Evolutionary conservation across 2,797 vertebrate species (phyloP), one percentile per base, ranked within the genome.

Genomic region (Pyrocephalus nanus): DNA sequence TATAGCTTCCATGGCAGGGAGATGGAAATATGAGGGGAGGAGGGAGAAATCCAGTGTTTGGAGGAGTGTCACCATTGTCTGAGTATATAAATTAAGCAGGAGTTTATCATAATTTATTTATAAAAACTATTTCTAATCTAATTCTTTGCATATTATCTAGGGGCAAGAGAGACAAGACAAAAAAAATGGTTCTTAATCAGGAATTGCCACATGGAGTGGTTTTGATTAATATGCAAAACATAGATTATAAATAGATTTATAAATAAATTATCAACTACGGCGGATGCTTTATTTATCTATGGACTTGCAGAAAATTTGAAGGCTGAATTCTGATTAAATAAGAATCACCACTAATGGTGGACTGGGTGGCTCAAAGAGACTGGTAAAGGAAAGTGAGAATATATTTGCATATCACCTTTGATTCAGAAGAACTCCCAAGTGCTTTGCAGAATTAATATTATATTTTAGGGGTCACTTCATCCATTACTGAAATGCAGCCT

Each of bases 71-170:
- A 93, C 62, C 47, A 88, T 65, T 80, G 47, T 92, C 94, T 95
- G 84, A 87, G 60, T 86, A 86, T 88, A 96, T 96, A 96, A 95
- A 96, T 97, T 96, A 97, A 91, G 95, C 57, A 96, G 47, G 76
- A 96, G 72, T 95, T 96, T 92, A 97, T 97, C 82, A 97, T 97
- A 51, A 97, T 97, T 97, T 97, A 97, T 97, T 97, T 96, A 97
- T 97, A 95, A 96, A 90, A 96, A 95, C 76, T 95, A 97, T 97
- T 97, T 97, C 97, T 97, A 95, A 97, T 97, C 93, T 96, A 97
- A 97, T 97, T 96, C 90, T 96, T 96, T 89, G 79, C 77, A 60
- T 93, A 95, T 96, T 96, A 94, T 97, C 90, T 60, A 92, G 90
- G 92, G 95, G 67, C 85, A 91, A 93, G 78, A 93, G 55, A 96